A percentile compares a stretch with the other conserved stretches of the same genome.
These are phyloP conservation scores for Chauna torquata DNA, from an alignment of 2,113 vertebrate genomes.

Conservation along the genomic window DNA sequence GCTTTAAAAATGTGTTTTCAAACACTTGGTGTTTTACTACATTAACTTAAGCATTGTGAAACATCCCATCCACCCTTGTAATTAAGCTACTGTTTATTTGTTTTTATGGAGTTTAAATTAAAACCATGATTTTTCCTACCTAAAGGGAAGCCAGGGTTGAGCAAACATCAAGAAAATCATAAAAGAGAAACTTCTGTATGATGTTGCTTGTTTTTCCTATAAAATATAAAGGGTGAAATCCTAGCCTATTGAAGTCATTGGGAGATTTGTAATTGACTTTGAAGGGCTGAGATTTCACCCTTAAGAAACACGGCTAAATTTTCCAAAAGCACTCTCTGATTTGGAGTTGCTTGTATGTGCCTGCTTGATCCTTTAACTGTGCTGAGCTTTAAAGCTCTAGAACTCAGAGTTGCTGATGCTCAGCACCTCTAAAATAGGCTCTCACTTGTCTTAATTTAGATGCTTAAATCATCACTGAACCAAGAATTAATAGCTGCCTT, in stretches of 20 bases:
- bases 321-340: slow-evolving; percentile 37
- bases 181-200: slow-evolving; percentile 68
- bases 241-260: slow-evolving; percentile 67
- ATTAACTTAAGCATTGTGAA: slow-evolving; percentile 62
- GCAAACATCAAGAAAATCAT: slow-evolving; percentile 67
- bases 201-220: slow-evolving; percentile 66
- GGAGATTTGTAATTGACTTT: slow-evolving; percentile 62
- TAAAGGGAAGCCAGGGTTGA: slow-evolving; percentile 61
- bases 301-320: slow-evolving; percentile 47
- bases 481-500: slow-evolving; percentile 15
- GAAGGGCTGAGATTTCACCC: slow-evolving; percentile 57
- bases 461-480: slow-evolving; percentile 38
- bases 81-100: slow-evolving; percentile 71
- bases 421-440: slow-evolving; percentile 38
- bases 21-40: slow-evolving; percentile 60
- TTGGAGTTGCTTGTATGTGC: slow-evolving; percentile 18
- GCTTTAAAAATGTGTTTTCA: slow-evolving; percentile 63
- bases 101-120: slow-evolving; percentile 69
- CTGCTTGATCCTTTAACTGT: neutral
- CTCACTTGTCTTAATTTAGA: slow-evolving; percentile 51
- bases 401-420: slow-evolving; percentile 46
- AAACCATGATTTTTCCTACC: slow-evolving; percentile 64
- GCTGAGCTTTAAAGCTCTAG: slow-evolving; percentile 26
- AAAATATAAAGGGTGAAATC: slow-evolving; percentile 67
- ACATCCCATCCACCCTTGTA: slow-evolving; percentile 58